phyloP scores from a whole-genome alignment of 2,888 invertebrate genomes.

The Neoscelio sp. region DNA sequence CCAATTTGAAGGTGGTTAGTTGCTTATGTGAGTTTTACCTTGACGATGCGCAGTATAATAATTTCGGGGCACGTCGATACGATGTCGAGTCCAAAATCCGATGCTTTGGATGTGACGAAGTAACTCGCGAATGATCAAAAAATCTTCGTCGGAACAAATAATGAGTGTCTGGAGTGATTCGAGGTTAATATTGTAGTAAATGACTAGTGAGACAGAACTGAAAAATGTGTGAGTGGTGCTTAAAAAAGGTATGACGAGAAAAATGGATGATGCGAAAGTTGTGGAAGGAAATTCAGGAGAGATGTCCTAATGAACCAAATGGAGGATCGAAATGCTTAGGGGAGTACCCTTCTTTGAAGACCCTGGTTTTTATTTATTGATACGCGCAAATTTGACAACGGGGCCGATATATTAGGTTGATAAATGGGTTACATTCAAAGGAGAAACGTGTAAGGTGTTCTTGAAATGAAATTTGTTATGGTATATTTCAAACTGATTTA shows the following conservation, averaged over 20 bases:
- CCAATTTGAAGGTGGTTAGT: conserved; percentile 63
- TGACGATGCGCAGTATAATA: conserved; percentile 36
- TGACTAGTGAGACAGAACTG: conserved; percentile 40
- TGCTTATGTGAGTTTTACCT: conserved; percentile 60
- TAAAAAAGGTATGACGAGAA: conserved; percentile 15
- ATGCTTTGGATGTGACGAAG: conserved; percentile 16
- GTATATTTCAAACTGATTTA: conserved; percentile 12
- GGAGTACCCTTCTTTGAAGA: conserved; percentile 36
- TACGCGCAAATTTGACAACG: too few species aligned
- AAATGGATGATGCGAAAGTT: conserved; percentile 9
- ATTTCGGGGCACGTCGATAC: background rate
- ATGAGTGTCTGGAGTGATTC: conserved; percentile 43
- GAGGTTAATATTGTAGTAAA: conserved; percentile 47
- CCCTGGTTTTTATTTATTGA: conserved; percentile 31
- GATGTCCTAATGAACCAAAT: conserved; percentile 47
- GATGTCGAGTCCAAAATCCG: too few species aligned
- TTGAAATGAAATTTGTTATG: conserved; percentile 15
- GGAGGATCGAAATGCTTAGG: conserved; percentile 26
- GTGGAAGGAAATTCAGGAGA: conserved; percentile 16
- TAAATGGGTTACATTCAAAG: too few species aligned
- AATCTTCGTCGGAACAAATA: conserved; percentile 14
- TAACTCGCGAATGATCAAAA: conserved; percentile 46
- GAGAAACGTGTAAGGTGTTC: too few species aligned
- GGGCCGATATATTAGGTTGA: conserved; percentile 13
- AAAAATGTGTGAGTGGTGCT: conserved; percentile 30